Evolutionary conservation across 2,113 vertebrate genomes (phyloP).

Genomic region (Equus quagga): DNA sequence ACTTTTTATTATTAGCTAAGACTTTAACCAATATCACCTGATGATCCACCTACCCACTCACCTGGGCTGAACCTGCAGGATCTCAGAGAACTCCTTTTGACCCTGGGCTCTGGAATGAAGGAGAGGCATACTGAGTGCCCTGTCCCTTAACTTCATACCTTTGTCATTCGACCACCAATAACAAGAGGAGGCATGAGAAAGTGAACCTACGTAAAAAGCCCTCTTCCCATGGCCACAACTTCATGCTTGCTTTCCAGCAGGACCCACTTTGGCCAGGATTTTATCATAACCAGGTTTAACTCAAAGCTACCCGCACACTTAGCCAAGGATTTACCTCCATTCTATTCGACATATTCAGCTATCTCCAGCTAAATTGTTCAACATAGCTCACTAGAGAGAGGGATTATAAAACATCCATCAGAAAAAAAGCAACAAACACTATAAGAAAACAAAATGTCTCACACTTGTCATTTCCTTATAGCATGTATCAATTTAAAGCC

Average conservation of each 20-base stretch:
- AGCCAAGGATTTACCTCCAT: neutral
- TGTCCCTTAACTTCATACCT: neutral
- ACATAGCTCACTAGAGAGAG: neutral
- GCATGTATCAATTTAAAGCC: neutral
- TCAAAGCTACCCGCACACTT: neutral
- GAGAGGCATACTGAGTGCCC: neutral
- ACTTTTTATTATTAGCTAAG: neutral
- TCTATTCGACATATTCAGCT: slow-evolving; percentile 7
- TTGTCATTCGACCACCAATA: neutral
- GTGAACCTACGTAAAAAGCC: neutral
- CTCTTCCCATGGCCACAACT: neutral
- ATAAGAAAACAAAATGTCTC: neutral
- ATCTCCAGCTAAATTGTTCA: neutral
- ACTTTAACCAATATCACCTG: neutral
- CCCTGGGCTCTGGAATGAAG: neutral
- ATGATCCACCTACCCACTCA: neutral
- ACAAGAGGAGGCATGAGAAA: neutral
- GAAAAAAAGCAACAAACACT: neutral
- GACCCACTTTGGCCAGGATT: neutral
- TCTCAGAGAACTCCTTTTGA: neutral
- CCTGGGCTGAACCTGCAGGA: neutral
- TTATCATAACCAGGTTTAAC: neutral
- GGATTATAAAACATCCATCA: neutral
- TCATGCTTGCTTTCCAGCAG: neutral
- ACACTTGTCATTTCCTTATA: neutral